Percentiles rank a stretch among this genome's conserved stretches.
These are phyloP conservation scores for Brachyhypopomus gauderio DNA, from an alignment of 2,113 vertebrate genomes.

Conservation along the genomic window DNA sequence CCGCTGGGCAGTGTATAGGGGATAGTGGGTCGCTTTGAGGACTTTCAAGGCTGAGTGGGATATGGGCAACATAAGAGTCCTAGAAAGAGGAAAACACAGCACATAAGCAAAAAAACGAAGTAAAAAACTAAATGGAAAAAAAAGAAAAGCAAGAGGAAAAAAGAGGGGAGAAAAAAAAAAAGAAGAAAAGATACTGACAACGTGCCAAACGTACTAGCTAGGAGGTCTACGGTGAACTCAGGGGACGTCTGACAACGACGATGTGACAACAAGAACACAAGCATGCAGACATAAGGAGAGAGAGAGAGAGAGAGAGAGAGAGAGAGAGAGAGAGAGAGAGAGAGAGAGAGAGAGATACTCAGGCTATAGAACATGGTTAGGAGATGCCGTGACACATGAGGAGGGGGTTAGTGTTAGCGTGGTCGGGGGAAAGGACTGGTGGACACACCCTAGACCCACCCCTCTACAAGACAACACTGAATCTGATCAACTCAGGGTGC, in stretches of 20 bases:
- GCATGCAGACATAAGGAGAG: slow-evolving; percentile 47
- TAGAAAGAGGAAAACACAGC: slow-evolving; percentile 99
- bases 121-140: slow-evolving; percentile 76
- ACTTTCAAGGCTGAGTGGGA: slow-evolving; percentile 99
- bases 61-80: slow-evolving; percentile 99
- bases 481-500: neutral
- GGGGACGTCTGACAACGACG: slow-evolving; percentile 52
- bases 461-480: slow-evolving; percentile 12
- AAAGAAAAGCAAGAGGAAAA: slow-evolving; percentile 78
- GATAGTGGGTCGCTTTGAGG: slow-evolving; percentile 99
- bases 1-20: slow-evolving; percentile 92
- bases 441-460: slow-evolving; percentile 37
- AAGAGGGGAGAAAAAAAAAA: slow-evolving; percentile 80
- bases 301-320: slow-evolving; percentile 12
- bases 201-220: slow-evolving; percentile 60
- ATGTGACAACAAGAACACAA: slow-evolving; percentile 44
- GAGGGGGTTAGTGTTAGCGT: slow-evolving; percentile 43
- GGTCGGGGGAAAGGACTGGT: slow-evolving; percentile 40
- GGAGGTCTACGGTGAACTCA: slow-evolving; percentile 57
- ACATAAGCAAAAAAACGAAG: slow-evolving; percentile 94
- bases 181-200: slow-evolving; percentile 65
- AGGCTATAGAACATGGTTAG: slow-evolving; percentile 66
- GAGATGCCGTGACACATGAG: slow-evolving; percentile 50
- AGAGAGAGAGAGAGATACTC: slow-evolving; percentile 30
- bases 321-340: slow-evolving; percentile 2